Evolutionary conservation across 2,113 vertebrate genomes (phyloP).

Genomic region (Carettochelys insculpta): DNA sequence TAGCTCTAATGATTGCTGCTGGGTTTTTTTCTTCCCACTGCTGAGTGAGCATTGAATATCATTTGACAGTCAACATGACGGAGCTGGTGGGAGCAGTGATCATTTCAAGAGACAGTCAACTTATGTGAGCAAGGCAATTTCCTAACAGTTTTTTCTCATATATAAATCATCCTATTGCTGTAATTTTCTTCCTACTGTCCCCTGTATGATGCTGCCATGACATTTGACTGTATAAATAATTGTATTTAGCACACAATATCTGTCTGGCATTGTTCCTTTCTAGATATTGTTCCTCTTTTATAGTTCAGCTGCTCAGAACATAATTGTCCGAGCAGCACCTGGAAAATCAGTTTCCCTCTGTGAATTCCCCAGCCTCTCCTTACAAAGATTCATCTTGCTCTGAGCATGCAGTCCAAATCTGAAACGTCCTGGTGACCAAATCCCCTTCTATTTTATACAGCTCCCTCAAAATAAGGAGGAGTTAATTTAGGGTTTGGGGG

Average conservation of each 20-base stretch:
- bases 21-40: background rate
- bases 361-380: slow-evolving; percentile 30
- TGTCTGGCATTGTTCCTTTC: background rate
- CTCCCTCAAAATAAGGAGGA: background rate
- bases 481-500: background rate
- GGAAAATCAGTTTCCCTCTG: slow-evolving; percentile 16
- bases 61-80: background rate
- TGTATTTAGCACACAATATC: background rate
- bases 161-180: background rate
- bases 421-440: background rate
- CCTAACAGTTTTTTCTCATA: background rate
- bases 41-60: background rate
- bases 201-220: background rate
- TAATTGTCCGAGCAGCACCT: background rate
- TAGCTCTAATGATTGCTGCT: background rate
- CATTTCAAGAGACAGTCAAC: background rate
- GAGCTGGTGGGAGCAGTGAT: background rate
- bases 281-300: slow-evolving; percentile 5
- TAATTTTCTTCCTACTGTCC: background rate
- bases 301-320: slow-evolving; percentile 16
- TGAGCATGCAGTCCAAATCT: background rate
- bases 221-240: background rate
- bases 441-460: background rate
- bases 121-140: background rate
- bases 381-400: background rate